Percentiles rank a stretch among this genome's conserved stretches.
phyloP scores from a whole-genome alignment of 2,113 vertebrate species.

The Phaethon lepturus region DNA sequence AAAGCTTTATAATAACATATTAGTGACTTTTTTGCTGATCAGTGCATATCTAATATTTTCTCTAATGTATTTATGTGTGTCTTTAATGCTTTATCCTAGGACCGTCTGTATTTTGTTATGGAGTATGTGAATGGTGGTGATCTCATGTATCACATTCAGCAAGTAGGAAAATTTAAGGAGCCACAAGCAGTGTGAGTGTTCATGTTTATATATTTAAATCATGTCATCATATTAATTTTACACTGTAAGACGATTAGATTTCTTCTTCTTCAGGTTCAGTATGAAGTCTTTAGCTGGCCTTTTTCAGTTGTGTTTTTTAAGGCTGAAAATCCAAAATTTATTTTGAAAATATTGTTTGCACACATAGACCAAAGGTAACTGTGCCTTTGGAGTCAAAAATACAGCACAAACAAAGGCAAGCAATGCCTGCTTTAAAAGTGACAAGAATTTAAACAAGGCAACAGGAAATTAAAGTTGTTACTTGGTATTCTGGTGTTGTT shows the following conservation, averaged over 20 bases:
- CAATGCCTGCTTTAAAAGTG: background rate
- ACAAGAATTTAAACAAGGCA: background rate
- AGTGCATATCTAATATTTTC: background rate
- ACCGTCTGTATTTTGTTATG: constrained; percentile 98
- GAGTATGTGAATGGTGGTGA: constrained; percentile 99
- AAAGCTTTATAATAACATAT: background rate
- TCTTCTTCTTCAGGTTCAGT: background rate
- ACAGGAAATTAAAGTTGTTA: constrained; percentile 35
- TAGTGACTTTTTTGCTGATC: background rate
- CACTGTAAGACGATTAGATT: background rate
- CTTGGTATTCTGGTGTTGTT: background rate
- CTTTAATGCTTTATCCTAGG: constrained; percentile 74
- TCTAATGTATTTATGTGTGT: background rate
- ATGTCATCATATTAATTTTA: background rate
- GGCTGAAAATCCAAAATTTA: background rate
- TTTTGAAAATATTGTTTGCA: background rate
- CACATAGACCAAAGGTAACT: background rate
- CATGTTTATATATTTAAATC: background rate
- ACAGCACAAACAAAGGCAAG: background rate
- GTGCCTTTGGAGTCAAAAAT: background rate
- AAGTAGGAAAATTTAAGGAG: constrained; percentile 98
- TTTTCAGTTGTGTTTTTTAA: background rate
- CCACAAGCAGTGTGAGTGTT: constrained; percentile 95
- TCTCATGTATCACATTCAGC: constrained; percentile 99
- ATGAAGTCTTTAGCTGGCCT: background rate